Conservation (phyloP, 1,140 invertebrate species). For the Brachionus calyciflorus region DNA sequence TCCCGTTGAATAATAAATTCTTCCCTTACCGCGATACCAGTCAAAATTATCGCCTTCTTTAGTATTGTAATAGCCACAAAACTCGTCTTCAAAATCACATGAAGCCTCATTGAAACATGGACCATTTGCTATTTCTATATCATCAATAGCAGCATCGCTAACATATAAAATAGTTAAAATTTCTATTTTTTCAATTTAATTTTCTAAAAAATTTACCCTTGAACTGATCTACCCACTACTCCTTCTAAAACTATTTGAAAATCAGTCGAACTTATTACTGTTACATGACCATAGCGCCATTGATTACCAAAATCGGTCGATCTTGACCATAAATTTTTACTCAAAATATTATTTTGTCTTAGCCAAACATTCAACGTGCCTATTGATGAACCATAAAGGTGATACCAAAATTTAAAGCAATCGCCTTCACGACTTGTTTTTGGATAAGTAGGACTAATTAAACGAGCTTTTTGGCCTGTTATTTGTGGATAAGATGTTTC, state of each 20-base stretch:
- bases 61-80: conserved; percentile 51
- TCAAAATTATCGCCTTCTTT: conserved; percentile 48
- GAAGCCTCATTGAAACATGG: conserved; percentile 49
- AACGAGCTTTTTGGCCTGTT: conserved; percentile 52
- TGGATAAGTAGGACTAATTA: conserved; percentile 51
- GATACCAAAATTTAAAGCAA: conserved; percentile 47
- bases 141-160: conserved; percentile 60
- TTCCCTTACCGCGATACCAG: conserved; percentile 47
- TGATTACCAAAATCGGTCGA: conserved; percentile 25
- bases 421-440: background rate
- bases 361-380: conserved; percentile 39
- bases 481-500: conserved; percentile 50
- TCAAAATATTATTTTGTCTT: conserved; percentile 28
- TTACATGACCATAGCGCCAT: conserved; percentile 36
- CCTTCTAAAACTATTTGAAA: conserved; percentile 31
- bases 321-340: conserved; percentile 26
- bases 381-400: conserved; percentile 47
- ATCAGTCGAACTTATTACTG: background rate
- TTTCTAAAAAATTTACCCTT: background rate
- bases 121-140: conserved; percentile 53
- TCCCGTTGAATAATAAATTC: conserved; percentile 32
- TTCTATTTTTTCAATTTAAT: background rate
- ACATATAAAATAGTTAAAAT: background rate
- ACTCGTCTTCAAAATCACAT: conserved; percentile 51
- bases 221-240: background rate